phyloP scores from a whole-genome alignment of 2,113 vertebrate species.

The Colius striatus region DNA sequence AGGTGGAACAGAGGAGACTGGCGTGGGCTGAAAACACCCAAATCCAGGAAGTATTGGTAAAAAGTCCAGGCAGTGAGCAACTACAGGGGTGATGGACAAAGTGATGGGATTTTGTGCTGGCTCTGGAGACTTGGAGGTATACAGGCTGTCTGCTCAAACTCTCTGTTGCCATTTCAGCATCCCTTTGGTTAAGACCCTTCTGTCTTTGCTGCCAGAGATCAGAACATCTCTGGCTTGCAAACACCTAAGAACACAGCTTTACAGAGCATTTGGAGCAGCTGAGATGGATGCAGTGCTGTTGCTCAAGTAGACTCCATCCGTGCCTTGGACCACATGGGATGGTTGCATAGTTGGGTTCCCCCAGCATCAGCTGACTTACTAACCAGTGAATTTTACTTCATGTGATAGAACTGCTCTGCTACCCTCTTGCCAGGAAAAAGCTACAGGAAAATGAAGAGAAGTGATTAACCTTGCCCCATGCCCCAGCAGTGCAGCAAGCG shows the following conservation, averaged over 20 bases:
- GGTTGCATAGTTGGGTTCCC: neutral
- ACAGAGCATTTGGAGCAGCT: neutral
- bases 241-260: neutral
- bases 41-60: fast-evolving
- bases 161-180: neutral
- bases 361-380: too few relatives aligned
- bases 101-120: fast-evolving
- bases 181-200: neutral
- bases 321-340: fast-evolving
- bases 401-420: neutral
- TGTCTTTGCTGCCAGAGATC: neutral
- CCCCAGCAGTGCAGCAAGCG: fast-evolving
- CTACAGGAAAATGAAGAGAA: neutral
- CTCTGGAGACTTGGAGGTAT: neutral
- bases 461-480: fast-evolving
- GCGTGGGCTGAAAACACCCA: neutral
- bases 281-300: fast-evolving
- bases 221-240: neutral
- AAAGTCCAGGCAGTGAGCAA: neutral
- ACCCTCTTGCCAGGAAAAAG: neutral
- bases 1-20: neutral
- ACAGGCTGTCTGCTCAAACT: neutral
- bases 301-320: neutral
- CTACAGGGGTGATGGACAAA: neutral
- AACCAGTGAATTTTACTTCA: neutral